Evolutionary conservation across 2,113 vertebrate genomes (phyloP), one percentile per base, ranked within the genome.

Genomic region (Atrichornis clamosus): DNA sequence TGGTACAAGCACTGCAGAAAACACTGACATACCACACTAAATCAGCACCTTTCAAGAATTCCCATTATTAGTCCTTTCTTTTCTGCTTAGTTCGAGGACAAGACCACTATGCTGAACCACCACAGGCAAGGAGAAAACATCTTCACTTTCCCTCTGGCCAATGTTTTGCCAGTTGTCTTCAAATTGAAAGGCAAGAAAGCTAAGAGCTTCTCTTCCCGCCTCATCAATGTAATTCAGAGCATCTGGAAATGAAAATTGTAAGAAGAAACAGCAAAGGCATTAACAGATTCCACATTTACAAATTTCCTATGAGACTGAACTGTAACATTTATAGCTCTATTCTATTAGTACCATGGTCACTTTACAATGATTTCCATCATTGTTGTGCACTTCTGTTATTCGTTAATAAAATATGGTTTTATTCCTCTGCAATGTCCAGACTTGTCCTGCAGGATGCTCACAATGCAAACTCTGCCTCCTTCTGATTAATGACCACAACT

Each of bases 201-300:
- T 12, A 79, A 74, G 37, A 19, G 9, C 17, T 59, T 67, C 21
- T 58, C 26, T 58, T 83, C 35, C 13, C 7, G 64, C 46, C 30
- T 77, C 42, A 59, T 35, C 68, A 73, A 7, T 13, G 15, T 41
- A 85, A 76, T 65, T 73, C 46, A 63, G 50, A 87, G 49, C 27
- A 89, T 46, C 60, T 73, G 30, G 37, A 96, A 82, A 82, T 9
- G 2, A 72, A 78, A 84, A 73, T 2, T 56, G 0, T 70, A 77
- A 37, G 18, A 92, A 83, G 35, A 87, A 94, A 76, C 4, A 79
- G 35, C 23, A 90, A 95, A 82, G 50, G 18, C 32, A 94, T 32
- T 7, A 65, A 76, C 58, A n/a, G 59, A 90, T 24, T 70, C 19
- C 20, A 65, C 46, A 53, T 47, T 35, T 56, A 81, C 23, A 59